Evolutionary conservation across 2,888 invertebrate genomes (phyloP).

Genomic region (Aporophyla nigra): DNA sequence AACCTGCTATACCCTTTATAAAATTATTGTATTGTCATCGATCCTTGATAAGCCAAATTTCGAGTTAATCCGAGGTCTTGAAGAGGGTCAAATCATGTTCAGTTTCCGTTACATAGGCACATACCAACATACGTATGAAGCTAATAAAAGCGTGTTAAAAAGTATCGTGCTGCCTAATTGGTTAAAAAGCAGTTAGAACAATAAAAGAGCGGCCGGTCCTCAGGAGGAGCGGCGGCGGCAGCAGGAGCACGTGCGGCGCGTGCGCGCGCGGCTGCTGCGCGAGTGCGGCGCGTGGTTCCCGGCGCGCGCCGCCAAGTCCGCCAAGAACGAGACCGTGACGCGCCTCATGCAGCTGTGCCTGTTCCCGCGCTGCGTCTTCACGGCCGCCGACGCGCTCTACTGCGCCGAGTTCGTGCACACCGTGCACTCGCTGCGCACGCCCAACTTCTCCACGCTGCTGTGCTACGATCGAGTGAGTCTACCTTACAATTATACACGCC

Average conservation of each 20-base stretch:
- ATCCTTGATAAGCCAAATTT: too few species aligned
- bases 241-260: conserved; percentile 97
- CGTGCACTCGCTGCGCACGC: conserved; percentile 98
- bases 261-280: conserved; percentile 93
- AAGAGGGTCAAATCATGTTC: too few species aligned
- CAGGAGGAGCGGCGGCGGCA: conserved; percentile 97
- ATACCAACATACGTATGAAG: too few species aligned
- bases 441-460: conserved; percentile 99
- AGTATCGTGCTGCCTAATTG: too few species aligned
- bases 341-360: conserved; percentile 98
- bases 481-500: neutral
- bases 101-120: too few species aligned
- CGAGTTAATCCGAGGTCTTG: too few species aligned
- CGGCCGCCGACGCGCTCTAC: conserved; percentile 98
- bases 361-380: conserved; percentile 99
- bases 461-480: conserved; percentile 97
- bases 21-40: too few species aligned
- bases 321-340: conserved; percentile 99
- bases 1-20: too few species aligned
- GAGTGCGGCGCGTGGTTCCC: conserved; percentile 97
- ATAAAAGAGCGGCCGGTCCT: neutral
- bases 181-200: neutral
- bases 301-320: conserved; percentile 95
- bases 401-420: conserved; percentile 99
- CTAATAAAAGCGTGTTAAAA: too few species aligned